phyloP scores from a whole-genome alignment of 2,113 vertebrate genomes.

The Laticauda laticaudata region DNA sequence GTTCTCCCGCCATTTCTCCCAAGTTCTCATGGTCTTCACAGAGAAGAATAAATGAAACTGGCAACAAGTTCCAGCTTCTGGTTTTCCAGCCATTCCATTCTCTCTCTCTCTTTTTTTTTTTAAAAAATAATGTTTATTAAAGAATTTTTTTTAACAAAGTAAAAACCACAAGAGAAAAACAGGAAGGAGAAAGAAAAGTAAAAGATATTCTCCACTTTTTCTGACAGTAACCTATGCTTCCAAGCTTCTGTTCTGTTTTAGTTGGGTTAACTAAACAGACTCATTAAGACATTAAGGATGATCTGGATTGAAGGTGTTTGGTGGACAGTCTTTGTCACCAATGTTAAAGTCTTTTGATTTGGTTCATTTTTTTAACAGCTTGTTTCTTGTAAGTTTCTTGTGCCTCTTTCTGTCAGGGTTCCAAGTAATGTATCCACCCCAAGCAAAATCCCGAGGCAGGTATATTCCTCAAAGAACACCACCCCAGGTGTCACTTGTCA shows the following conservation, averaged over 20 bases:
- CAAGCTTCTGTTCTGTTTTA: neutral
- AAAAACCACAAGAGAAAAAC: neutral
- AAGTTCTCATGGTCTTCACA: neutral
- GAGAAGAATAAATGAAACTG: neutral
- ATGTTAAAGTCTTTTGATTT: no score
- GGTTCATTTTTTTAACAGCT: no score
- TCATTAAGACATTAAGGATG: no score
- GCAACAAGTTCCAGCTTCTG: neutral
- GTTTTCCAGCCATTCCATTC: neutral
- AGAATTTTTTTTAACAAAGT: neutral
- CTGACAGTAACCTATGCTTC: neutral
- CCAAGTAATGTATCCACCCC: no score
- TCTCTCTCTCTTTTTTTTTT: neutral
- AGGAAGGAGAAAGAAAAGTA: neutral
- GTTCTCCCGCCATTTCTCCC: no score
- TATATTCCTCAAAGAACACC: no score
- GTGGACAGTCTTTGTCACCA: no score
- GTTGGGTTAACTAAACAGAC: neutral
- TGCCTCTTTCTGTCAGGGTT: no score
- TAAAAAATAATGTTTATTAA: neutral
- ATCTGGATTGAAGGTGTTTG: no score
- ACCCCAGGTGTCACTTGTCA: no score
- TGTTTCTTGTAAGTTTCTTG: no score
- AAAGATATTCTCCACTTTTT: neutral
- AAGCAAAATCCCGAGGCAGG: no score